Conservation (phyloP, 92 coral and sea anemone species). For the Palythoa caribaeorum region DNA sequence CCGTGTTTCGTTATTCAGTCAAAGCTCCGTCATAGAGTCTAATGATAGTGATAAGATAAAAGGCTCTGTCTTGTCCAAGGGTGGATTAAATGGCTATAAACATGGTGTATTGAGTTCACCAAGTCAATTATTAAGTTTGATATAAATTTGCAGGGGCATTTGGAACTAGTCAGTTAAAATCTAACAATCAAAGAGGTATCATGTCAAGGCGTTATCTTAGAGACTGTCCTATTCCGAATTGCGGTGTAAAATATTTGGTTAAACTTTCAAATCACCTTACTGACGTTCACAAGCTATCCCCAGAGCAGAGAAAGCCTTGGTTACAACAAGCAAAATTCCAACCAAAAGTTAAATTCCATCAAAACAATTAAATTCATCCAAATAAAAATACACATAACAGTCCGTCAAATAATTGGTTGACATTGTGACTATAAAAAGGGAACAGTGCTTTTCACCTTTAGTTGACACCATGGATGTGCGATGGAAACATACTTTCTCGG, state of each 20-base stretch:
- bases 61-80: slow-evolving; percentile 16
- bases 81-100: too few relatives aligned
- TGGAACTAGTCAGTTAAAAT: too few relatives aligned
- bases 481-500: slow-evolving; percentile 5
- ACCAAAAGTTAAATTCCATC: not conserved
- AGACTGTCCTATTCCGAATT: not conserved
- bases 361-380: too few relatives aligned
- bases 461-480: not conserved
- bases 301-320: not conserved
- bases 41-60: slow-evolving; percentile 3
- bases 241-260: not conserved
- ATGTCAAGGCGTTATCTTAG: not conserved
- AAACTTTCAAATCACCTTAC: not conserved
- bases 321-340: not conserved
- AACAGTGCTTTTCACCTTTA: too few relatives aligned
- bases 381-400: not conserved
- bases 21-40: too few relatives aligned
- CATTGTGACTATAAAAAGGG: not conserved
- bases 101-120: too few relatives aligned
- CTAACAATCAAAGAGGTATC: not conserved
- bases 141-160: too few relatives aligned
- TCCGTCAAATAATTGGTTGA: not conserved
- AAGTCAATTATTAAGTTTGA: too few relatives aligned
- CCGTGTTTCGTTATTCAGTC: too few relatives aligned
- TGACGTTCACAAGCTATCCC: not conserved